Evolutionary conservation across 2,888 invertebrate genomes (phyloP), one percentile per base, ranked within the genome.

Genomic region (Cryptus armator): DNA sequence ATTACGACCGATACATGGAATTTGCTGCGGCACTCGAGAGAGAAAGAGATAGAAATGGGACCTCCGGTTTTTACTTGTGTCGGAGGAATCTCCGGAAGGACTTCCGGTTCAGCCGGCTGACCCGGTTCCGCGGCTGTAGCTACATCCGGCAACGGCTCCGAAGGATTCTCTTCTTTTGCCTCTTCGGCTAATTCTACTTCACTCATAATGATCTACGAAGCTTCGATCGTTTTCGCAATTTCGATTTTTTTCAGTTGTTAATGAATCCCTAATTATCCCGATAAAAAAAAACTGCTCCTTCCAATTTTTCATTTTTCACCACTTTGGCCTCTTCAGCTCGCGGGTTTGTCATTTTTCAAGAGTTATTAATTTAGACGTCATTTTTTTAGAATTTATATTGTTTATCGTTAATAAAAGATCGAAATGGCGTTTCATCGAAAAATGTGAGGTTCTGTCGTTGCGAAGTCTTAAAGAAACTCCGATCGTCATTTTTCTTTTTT

Each of bases 61-160:
- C 56, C 44, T 74, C 46, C 9, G 14, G 32, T 37, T 32, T 66
- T 46, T 84, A 84, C 84, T 81, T 84, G 81, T 5, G 12, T 48
- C 16, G 72, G 5, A 32, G 79, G 2, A 46, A 77, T 48, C 64
- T 85, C 64, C 19, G 59, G n/a, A 9, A 48, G 14, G 59, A 81
- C 76, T 29, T 88, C 87, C 12, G 85, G 84, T 46, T 86, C 88
- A 7, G 79, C 70, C 2, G 89, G 87, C 71, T 87, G 88, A 44
- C 85, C 88, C 64, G 88, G 81, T 82, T 88, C 88, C 0, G 86
- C 86, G 4, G 79, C 82, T 19, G 87, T 87, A 12, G 82, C 70
- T 7, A 86, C 71, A 81, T 86, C 84, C 67, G 86, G 80, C 64
- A 86, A 76, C 10, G 88, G 87, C 75, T 88, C 89, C 16, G 87